phyloP scores from a whole-genome alignment of 2,888 invertebrate species.

The Rotaria socialis region DNA sequence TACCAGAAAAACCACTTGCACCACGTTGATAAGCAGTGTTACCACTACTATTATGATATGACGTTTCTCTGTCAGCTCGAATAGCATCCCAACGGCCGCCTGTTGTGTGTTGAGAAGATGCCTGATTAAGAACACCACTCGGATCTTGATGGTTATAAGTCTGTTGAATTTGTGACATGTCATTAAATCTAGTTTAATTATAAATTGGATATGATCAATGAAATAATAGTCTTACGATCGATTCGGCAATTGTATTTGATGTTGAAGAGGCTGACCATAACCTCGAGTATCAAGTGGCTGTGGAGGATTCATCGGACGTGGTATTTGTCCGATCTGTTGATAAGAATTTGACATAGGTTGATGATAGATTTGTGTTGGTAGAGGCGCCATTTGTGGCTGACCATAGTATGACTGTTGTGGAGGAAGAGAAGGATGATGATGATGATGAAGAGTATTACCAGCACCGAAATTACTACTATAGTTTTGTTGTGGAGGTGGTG shows the following conservation, averaged over 20 bases:
- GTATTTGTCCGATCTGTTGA: neutral
- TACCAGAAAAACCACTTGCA: neutral
- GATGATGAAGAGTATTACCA: neutral
- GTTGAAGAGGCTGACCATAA: neutral
- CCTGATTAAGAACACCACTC: neutral
- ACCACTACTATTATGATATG: neutral
- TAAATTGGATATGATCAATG: neutral
- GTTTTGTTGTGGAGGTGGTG: neutral
- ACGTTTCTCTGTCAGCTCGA: neutral
- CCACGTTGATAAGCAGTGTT: neutral
- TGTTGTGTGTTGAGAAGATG: neutral
- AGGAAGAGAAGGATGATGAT: neutral
- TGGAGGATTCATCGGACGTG: neutral
- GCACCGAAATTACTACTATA: neutral
- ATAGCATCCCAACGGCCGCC: neutral
- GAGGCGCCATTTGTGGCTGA: neutral
- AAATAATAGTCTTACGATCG: neutral
- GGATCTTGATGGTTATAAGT: neutral
- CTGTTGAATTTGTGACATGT: neutral
- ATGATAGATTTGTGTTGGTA: neutral
- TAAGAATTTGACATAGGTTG: neutral
- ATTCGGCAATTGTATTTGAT: neutral
- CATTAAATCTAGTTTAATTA: neutral
- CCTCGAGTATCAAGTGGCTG: neutral
- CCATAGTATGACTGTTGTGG: neutral